Base-by-base conservation (phyloP, 2,888 invertebrate genomes). In the Agriotes lineatus region DNA sequence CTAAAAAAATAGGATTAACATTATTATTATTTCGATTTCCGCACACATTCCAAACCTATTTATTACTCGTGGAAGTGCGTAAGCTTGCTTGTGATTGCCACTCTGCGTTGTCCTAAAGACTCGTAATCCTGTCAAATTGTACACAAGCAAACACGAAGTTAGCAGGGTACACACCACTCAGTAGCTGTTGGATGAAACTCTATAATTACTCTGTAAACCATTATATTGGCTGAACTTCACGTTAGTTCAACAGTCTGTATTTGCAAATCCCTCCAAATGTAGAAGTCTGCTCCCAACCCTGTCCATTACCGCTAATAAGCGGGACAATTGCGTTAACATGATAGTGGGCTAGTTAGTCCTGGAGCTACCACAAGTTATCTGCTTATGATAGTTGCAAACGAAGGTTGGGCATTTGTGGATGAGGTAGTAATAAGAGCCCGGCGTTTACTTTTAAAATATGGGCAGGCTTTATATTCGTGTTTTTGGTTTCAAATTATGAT, bases 131-230 rank as follows among this genome's bases (percentile, higher is more conserved):
- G 19, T 48, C 22, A 48, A n/a, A 20, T 22, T 48, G 22, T 22
- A 48, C 48, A 48, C 22, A 22, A 22, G 19, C 12, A 48, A 45
- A 48, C 22, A 16, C 12, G 2, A 22, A 48, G 48, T 48, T 48
- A 48, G 48, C 10, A 22, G 48, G 48, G 22, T 20, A 48, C 22
- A 48, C 48, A 48, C 10, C 22, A 48, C 48, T 48, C 22, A 48
- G 10, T 22, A 48, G 22, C 48, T 48, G 48, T 48, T 22, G 18
- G 48, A 10, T 6, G 48, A 48, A 48, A 48, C 48, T 48, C 48
- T 48, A 48, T 48, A 48, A 48, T 48, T 48, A 48, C 48, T 48
- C 48, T 22, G 20, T 9, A 48, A 48, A 48, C 48, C 48, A 10
- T 48, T 48, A 18, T 48, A 48, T 48, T 48, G 12, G 48, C 19